Conservation (phyloP, 2,113 vertebrate genomes). For the Callionymus lyra region DNA sequence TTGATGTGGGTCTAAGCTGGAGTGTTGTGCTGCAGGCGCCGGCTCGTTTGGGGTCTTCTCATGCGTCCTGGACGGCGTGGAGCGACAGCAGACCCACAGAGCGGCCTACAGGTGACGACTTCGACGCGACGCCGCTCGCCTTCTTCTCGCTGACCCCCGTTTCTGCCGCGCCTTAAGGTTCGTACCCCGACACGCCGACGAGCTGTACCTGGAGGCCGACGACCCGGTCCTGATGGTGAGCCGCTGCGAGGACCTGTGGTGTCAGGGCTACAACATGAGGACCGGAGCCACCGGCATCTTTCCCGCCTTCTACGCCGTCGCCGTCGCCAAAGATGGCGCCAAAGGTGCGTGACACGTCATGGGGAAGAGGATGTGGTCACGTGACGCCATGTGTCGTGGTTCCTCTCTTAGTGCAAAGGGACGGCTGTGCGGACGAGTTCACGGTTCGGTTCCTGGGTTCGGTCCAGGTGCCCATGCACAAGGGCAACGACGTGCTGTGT, state of each 20-base stretch:
- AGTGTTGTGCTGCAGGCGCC: slow-evolving; percentile 66
- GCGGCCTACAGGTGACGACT: slow-evolving; percentile 71
- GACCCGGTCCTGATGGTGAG: slow-evolving; percentile 84
- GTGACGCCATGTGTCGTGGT: background rate
- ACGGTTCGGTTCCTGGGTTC: slow-evolving; percentile 88
- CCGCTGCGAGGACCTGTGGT: slow-evolving; percentile 91
- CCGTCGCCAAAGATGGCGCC: slow-evolving; percentile 56
- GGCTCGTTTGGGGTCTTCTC: slow-evolving; percentile 91
- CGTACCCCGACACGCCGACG: slow-evolving; percentile 87
- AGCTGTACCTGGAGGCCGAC: slow-evolving; percentile 84
- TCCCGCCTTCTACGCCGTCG: slow-evolving; percentile 86
- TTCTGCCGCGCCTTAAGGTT: slow-evolving; percentile 69
- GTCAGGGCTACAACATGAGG: slow-evolving; percentile 93
- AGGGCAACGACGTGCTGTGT: slow-evolving; percentile 86
- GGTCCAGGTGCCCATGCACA: slow-evolving; percentile 87
- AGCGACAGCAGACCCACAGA: slow-evolving; percentile 87
- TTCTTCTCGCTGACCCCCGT: too few relatives aligned
- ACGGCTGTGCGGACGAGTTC: slow-evolving; percentile 78
- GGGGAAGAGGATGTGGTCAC: too few relatives aligned
- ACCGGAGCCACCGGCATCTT: slow-evolving; percentile 86
- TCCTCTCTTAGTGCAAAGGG: slow-evolving; percentile 54
- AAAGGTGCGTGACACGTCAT: slow-evolving; percentile 48
- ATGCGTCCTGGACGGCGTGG: slow-evolving; percentile 84
- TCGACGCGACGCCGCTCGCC: too few relatives aligned
- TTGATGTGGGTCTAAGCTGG: background rate